phyloP scores from a whole-genome alignment of 2,113 vertebrate species.

The Leucopternis melanops region DNA sequence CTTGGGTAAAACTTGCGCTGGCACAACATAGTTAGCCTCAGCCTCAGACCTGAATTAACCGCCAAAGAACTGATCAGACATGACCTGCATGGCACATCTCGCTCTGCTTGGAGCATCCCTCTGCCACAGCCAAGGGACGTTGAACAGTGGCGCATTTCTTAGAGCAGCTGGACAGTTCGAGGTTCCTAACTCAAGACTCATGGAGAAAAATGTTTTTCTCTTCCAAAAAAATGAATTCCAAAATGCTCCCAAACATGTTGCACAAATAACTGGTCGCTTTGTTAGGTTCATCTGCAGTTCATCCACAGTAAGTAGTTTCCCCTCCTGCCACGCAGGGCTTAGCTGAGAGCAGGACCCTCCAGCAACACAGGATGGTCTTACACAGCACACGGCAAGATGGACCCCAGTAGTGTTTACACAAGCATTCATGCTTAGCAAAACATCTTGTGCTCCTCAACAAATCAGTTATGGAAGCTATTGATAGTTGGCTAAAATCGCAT shows the following conservation, averaged over 20 bases:
- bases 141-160: not conserved
- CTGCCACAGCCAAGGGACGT: not conserved
- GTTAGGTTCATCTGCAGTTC: not conserved
- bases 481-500: not conserved
- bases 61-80: rapidly evolving
- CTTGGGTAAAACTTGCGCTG: not conserved
- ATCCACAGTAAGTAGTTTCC: not conserved
- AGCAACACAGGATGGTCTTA: rapidly evolving
- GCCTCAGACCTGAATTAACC: not conserved
- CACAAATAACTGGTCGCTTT: not conserved
- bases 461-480: not conserved
- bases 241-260: not conserved
- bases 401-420: not conserved
- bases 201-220: not conserved
- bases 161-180: rapidly evolving
- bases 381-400: rapidly evolving
- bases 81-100: not conserved
- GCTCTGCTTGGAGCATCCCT: not conserved
- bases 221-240: not conserved
- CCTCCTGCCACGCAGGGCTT: not conserved
- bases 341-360: not conserved
- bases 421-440: not conserved
- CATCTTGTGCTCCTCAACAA: not conserved
- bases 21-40: not conserved
- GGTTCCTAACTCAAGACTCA: not conserved